Evolutionary conservation across 2,113 vertebrate species (phyloP).

Genomic region (Bujurquina vittata): DNA sequence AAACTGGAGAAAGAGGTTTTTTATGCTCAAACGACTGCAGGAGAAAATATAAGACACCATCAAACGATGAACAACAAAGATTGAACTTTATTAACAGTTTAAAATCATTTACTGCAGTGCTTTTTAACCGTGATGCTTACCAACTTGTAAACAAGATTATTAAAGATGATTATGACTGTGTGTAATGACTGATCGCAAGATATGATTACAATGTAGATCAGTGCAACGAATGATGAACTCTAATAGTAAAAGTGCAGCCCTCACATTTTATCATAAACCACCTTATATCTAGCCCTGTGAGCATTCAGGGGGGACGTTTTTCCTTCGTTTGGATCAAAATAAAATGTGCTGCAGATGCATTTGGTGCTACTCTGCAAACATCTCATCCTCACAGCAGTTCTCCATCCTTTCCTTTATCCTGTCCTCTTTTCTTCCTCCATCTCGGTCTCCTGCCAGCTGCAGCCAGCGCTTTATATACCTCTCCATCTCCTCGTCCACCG

Average conservation of each 20-base stretch:
- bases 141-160: background rate
- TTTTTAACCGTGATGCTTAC: background rate
- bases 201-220: background rate
- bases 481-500: slow-evolving; percentile 2
- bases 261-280: background rate
- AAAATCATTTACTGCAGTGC: rapidly evolving
- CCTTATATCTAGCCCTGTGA: background rate
- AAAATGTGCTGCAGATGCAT: background rate
- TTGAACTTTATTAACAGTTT: background rate
- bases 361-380: background rate
- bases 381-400: background rate
- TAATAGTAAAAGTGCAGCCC: rapidly evolving
- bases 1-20: background rate
- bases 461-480: slow-evolving; percentile 12
- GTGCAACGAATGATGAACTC: background rate
- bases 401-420: background rate
- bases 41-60: background rate
- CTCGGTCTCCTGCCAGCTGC: slow-evolving; percentile 1
- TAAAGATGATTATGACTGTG: background rate
- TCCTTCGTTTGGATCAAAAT: background rate
- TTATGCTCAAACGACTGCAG: no score
- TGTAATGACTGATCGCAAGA: background rate
- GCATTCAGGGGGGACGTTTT: background rate
- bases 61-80: background rate
- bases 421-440: slow-evolving; percentile 6